Base-by-base conservation (phyloP, 2,113 vertebrate genomes). In the Ciconia boyciana region DNA sequence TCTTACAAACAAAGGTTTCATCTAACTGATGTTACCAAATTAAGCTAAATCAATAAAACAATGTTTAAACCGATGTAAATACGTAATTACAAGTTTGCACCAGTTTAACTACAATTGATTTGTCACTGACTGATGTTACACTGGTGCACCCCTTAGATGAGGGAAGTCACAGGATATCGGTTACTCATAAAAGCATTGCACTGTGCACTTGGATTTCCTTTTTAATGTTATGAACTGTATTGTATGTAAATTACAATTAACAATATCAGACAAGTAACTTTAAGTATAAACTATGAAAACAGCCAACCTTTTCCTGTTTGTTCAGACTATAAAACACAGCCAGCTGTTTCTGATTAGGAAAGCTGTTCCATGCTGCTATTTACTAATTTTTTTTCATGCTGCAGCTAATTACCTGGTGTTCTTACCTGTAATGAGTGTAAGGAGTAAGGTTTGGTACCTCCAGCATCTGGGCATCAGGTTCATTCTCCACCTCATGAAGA, bases 361-460 rank as follows among this genome's bases (percentile, higher is more conserved):
- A 89, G 46, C 25, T 54, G 55, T 41, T 87, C 46, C 68, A 49
- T 19, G 39, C 13, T 83, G 78, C 68, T 71, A n/a, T 61, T 90
- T 31, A 36, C 70, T 61, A 0, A 2, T 41, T 83, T 66, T 80
- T 80, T 54, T 43, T 22, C 41, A 52, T 25, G 21, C 20, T 22
- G 31, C 4, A 60, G 44, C 62, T 75, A 80, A 83, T 69, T 49
- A 65, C 32, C 54, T 41, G 92, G 83, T 74, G 64, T 51, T 85
- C 98, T 98, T 96, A 99, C 99, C 99, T 99, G 98, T 99, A 99
- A 94, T 99, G 98, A 54, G 99, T 99, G 93, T 99, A 99, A 2
- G 99, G 99, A 5, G 96, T 98, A 93, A 99, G 99, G 97, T 99
- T 97, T 2, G 99, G 99, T 64, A 99, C 98, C 90, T 99, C 98